Base-by-base conservation (phyloP, 2,797 vertebrate species). In the Gouania willdenowi region DNA sequence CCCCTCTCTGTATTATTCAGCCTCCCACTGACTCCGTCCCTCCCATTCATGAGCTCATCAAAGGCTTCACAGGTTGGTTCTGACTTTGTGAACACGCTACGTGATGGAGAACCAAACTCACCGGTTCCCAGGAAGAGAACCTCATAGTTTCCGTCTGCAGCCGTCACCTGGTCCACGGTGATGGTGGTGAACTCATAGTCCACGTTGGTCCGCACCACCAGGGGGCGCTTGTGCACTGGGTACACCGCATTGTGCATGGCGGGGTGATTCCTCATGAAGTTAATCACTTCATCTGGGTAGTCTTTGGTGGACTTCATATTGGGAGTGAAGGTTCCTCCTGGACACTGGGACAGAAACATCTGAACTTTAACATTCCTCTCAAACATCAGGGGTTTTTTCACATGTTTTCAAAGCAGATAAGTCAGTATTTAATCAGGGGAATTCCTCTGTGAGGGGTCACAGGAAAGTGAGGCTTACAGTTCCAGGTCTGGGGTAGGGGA, bases 261-360 rank as follows among this genome's bases (percentile, higher is more conserved):
- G 0, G 96, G 94, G 69, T 99, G 97, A 4, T 93, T 81, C 8
- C 95, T 91, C 93, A 98, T 98, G 75, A 98, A 99, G 88, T 95
- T 99, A 74, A 99, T 98, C 55, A 99, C 97, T 42, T 99, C 97
- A 2, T 99, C 97, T 0, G 97, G 96, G 36, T 98, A 99, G 77
- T 99, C 97, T 68, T 98, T 98, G 9, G 97, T 99, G 1, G 97
- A 98, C 77, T 97, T 98, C 95, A 98, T 96, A 70, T 91, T 97
- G 0, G 97, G 97, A 0, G 97, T 99, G 79, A 98, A 98, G 0
- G 96, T 98, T 8, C 97, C 97, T 1, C 97, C 97, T 0, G 97
- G 97, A 71, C 97, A 99, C 97, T 99, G 73, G 0, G 32, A 56
- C 17, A 33, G 17, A 68, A 43, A 57, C 8, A 34, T 27, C n/a